Conservation (phyloP, 2,797 vertebrate species). For the Erpetoichthys calabaricus region DNA sequence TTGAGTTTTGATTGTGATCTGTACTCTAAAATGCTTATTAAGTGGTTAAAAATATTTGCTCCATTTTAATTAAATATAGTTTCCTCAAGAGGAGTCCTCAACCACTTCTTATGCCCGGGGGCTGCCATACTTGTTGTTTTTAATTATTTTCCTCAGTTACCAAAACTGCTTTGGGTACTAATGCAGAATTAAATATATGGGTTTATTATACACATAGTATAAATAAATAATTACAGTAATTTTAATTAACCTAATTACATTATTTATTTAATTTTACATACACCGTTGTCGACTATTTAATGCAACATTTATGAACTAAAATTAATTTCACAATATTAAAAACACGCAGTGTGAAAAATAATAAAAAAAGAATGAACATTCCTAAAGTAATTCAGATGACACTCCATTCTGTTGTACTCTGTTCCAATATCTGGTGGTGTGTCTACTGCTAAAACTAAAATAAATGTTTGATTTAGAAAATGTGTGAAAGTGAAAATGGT, state of each 20-base stretch:
- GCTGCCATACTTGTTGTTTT: slow-evolving; percentile 63
- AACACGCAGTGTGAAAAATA: neutral
- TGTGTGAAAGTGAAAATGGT: too few species aligned
- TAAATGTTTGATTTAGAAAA: too few species aligned
- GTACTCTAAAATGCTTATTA: slow-evolving; percentile 67
- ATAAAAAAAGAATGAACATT: too few species aligned
- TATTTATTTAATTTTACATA: slow-evolving; percentile 68
- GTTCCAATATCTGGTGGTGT: too few species aligned
- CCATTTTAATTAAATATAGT: slow-evolving; percentile 82
- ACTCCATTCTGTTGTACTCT: too few species aligned
- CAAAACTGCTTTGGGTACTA: slow-evolving; percentile 62
- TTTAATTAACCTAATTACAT: slow-evolving; percentile 73
- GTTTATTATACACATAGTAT: slow-evolving; percentile 59
- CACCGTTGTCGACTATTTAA: slow-evolving; percentile 51
- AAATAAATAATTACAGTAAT: slow-evolving; percentile 64
- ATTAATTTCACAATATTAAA: slow-evolving; percentile 8
- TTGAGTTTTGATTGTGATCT: slow-evolving; percentile 50
- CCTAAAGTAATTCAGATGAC: too few species aligned
- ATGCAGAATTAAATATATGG: slow-evolving; percentile 58
- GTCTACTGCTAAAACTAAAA: too few species aligned
- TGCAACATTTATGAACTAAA: slow-evolving; percentile 58
- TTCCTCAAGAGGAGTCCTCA: slow-evolving; percentile 57
- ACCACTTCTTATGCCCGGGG: slow-evolving; percentile 58
- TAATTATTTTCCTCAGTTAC: slow-evolving; percentile 79
- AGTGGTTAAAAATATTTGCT: slow-evolving; percentile 63